Evolutionary conservation across 2,113 vertebrate genomes (phyloP).

Genomic region (Ranitomeya variabilis): DNA sequence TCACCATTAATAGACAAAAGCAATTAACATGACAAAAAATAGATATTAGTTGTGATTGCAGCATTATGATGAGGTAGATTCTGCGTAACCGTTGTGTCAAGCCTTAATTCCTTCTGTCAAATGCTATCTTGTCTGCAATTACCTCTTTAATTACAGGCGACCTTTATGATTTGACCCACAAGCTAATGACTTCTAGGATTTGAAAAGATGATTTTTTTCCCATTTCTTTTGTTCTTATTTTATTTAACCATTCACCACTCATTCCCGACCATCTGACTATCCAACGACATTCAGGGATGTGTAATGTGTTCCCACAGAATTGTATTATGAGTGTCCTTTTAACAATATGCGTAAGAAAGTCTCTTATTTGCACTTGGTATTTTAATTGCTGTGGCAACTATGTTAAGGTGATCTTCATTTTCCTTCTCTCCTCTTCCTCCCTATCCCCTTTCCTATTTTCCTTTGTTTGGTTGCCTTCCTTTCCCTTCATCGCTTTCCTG

Average conservation of each 20-base stretch:
- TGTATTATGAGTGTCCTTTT: too few relatives aligned
- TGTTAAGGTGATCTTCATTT: too few relatives aligned
- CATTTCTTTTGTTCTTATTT: background rate
- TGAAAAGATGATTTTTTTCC: background rate
- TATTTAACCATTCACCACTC: background rate
- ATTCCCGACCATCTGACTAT: background rate
- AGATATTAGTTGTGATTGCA: background rate
- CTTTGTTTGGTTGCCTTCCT: too few relatives aligned
- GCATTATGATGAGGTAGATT: background rate
- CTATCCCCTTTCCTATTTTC: too few relatives aligned
- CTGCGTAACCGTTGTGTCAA: background rate
- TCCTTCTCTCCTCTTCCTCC: too few relatives aligned
- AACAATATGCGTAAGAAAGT: too few relatives aligned
- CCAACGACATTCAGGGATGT: too few relatives aligned
- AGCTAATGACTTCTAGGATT: constrained; percentile 22
- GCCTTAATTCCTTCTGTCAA: constrained; percentile 32
- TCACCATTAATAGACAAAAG: background rate
- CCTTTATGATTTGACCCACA: constrained; percentile 34
- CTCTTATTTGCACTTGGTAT: too few relatives aligned
- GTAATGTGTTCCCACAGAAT: too few relatives aligned
- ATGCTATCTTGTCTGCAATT: constrained; percentile 29
- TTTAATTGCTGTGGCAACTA: too few relatives aligned
- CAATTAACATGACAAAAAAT: background rate
- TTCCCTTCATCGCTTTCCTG: too few relatives aligned
- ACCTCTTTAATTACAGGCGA: constrained; percentile 32